Conservation (phyloP, 1,140 invertebrate species). For the Matsumurasca onukii region DNA sequence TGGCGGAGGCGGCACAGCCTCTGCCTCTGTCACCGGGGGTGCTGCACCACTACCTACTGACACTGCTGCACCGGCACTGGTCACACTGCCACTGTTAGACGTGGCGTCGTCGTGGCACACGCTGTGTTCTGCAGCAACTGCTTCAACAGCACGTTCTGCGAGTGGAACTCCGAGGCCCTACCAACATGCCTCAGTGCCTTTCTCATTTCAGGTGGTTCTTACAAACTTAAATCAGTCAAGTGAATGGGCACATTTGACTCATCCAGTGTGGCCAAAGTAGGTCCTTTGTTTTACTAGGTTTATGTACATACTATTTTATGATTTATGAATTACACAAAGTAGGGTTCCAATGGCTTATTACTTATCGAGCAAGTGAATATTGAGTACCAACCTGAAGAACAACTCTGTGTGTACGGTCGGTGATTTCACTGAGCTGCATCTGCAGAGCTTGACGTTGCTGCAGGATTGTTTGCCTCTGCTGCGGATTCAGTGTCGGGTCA, state of each 20-base stretch:
- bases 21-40: neutral
- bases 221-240: no score
- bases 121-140: slow-evolving; percentile 85
- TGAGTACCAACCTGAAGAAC: no score
- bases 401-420: slow-evolving; percentile 1
- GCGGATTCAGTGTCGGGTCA: slow-evolving; percentile 10
- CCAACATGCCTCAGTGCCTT: neutral
- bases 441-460: slow-evolving; percentile 49
- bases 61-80: slow-evolving; percentile 39
- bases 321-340: no score
- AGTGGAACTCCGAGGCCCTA: slow-evolving; percentile 60
- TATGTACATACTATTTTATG: no score
- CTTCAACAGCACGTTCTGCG: slow-evolving; percentile 87
- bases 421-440: slow-evolving; percentile 44
- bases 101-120: slow-evolving; percentile 46
- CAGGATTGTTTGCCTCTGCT: slow-evolving; percentile 36
- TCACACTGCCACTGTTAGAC: slow-evolving; percentile 35
- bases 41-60: slow-evolving; percentile 9
- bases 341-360: no score
- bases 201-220: no score
- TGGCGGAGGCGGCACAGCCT: slow-evolving; percentile 4
- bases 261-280: no score
- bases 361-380: no score
- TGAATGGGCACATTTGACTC: no score
- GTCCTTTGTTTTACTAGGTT: no score